These are phyloP conservation scores for Barnardius zonarius DNA, from an alignment of 2,113 vertebrate genomes.

Conservation along the genomic window DNA sequence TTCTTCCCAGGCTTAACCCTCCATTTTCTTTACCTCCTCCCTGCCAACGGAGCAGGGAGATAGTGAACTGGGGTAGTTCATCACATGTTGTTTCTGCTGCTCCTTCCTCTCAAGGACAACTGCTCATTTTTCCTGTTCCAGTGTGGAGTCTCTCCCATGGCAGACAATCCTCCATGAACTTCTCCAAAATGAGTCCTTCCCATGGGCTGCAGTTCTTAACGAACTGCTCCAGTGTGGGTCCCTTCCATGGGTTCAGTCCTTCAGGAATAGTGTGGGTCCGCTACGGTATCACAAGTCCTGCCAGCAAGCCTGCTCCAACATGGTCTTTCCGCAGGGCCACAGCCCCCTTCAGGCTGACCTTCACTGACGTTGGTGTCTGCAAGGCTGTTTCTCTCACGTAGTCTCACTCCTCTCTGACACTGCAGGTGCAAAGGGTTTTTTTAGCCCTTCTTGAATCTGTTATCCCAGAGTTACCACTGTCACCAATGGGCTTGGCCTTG, in stretches of 20 bases:
- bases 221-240: not conserved
- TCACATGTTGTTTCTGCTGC: not conserved
- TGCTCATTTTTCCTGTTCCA: not conserved
- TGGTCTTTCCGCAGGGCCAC: not conserved
- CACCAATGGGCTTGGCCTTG: not conserved
- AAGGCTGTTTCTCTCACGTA: not conserved
- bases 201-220: not conserved
- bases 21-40: not conserved
- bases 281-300: not conserved
- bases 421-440: not conserved
- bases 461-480: rapidly evolving
- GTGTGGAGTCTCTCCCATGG: not conserved
- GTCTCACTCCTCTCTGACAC: not conserved
- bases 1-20: not conserved
- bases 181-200: not conserved
- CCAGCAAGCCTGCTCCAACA: not conserved
- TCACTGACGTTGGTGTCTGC: not conserved
- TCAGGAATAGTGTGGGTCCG: not conserved
- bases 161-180: not conserved
- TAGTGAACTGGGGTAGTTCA: not conserved
- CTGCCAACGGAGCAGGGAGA: not conserved
- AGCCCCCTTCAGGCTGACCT: not conserved
- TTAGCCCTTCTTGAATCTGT: not conserved
- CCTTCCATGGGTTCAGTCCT: not conserved
- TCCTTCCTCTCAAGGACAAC: not conserved